Evolutionary conservation across 2,888 invertebrate genomes (phyloP).

Genomic region (Galeopsomyia nigrocyanea): DNA sequence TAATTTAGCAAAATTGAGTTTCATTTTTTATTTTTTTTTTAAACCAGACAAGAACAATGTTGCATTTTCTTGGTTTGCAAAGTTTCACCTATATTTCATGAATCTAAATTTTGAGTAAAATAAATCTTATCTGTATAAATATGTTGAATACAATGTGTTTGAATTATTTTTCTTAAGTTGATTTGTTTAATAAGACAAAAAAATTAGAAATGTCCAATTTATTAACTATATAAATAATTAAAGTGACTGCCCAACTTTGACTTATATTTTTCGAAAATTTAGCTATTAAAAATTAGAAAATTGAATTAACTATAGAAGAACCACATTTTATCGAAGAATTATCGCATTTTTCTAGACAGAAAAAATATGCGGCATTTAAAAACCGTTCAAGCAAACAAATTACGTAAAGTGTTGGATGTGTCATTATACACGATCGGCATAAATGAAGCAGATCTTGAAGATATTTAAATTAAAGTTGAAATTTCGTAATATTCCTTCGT

Average conservation of each 20-base stretch:
- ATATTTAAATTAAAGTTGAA: neutral
- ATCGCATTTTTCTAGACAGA: no score
- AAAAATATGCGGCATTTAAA: constrained; percentile 8
- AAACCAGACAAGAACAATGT: constrained; percentile 19
- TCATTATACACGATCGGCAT: constrained; percentile 17
- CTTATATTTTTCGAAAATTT: neutral
- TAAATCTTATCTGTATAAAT: constrained; percentile 22
- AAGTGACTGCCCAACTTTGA: neutral
- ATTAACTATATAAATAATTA: neutral
- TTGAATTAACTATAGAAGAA: neutral
- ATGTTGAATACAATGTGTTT: constrained; percentile 7
- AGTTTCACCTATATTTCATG: constrained; percentile 12
- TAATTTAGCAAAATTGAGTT: constrained; percentile 27
- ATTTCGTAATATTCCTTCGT: neutral
- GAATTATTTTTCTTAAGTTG: neutral
- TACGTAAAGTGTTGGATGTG: constrained; percentile 45
- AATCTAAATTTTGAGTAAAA: neutral
- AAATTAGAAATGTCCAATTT: neutral
- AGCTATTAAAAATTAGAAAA: neutral
- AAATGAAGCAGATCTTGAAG: neutral
- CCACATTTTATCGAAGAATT: neutral
- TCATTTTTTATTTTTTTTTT: neutral
- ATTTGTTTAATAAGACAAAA: neutral
- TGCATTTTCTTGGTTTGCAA: constrained; percentile 6
- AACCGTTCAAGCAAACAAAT: constrained; percentile 36